A percentile compares a stretch with the other conserved stretches of the same genome.
These are phyloP conservation scores for Peromyscus polionotus DNA, from an alignment of 2,113 vertebrate species.

Conservation along the genomic window DNA sequence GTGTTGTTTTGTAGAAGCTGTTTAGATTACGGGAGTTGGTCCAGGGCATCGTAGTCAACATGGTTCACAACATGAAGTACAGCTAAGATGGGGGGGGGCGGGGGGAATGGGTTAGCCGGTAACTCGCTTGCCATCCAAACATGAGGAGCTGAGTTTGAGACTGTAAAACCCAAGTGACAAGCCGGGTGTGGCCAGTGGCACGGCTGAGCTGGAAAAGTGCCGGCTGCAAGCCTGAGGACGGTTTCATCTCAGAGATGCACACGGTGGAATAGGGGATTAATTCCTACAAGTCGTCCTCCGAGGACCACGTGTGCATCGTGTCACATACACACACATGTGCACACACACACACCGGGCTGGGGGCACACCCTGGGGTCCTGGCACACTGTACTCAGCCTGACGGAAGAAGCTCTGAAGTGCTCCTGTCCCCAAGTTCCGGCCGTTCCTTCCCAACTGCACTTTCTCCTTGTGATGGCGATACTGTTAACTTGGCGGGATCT, in stretches of 20 bases:
- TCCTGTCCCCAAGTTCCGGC: no score
- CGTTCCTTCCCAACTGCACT: not conserved
- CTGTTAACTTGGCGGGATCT: not conserved
- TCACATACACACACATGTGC: not conserved
- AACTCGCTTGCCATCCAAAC: not conserved
- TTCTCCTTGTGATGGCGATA: not conserved
- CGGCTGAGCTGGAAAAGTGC: not conserved
- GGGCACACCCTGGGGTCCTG: not conserved
- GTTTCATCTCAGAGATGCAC: not conserved
- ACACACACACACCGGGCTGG: not conserved
- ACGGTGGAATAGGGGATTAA: not conserved
- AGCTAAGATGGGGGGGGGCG: not conserved
- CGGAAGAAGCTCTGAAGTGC: no score
- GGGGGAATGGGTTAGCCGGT: not conserved
- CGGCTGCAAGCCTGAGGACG: not conserved
- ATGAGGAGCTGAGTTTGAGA: not conserved
- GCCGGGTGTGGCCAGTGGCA: not conserved
- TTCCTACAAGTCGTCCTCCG: not conserved
- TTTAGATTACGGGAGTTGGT: not conserved
- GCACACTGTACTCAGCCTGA: not conserved
- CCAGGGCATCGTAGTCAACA: fast-evolving
- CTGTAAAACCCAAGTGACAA: not conserved
- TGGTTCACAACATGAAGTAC: not conserved
- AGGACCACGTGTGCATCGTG: not conserved
- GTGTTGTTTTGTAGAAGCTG: not conserved